Base-by-base conservation (phyloP, 2,113 vertebrate species). In the Scartelaos histophorus region DNA sequence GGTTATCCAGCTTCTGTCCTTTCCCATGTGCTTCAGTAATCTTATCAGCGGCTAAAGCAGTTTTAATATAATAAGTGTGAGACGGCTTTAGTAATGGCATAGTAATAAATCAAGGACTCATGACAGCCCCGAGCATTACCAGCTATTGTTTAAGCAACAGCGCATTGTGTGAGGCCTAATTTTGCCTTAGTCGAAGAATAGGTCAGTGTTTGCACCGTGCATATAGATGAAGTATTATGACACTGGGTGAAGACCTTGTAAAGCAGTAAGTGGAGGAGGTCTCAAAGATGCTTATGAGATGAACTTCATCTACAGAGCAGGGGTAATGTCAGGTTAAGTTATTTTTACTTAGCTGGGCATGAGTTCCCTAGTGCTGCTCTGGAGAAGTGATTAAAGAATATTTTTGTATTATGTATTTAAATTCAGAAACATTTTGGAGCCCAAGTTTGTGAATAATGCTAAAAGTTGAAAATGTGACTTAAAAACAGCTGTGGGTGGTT, bases 151-250 rank as follows among this genome's bases (percentile, higher is more conserved):
- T 62, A 58, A 83, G 21, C 75, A 74, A 13, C 24, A 43, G 19
- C 19, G 21, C 16, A 25, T 90, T 89, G 84, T 78, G 76, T 84
- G 82, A 89, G 7, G 21, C 72, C 78, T 69, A 66, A 69, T 62
- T 56, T 60, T 66, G 65, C 61, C 11, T 66, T 64, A 15, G 29
- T 43, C 16, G 35, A 13, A 66, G 53, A 0, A 85, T 65, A 66
- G 56, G n/a, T 25, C 29, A 7, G 35, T 43, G 57, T 73, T 60
- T 69, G 61, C 82, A 67, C 61, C 69, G 16, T 87, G 89, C 78
- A 91, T 91, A 87, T 80, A 91, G 82, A 89, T 88, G 86, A 82
- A 51, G 86, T 82, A 91, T 89, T 89, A 87, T 79, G 71, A 81
- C 77, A 54, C 56, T 34, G 38, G 81, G 29, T 65, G 24, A 71